phyloP scores from a whole-genome alignment of 1,140 invertebrate species.

The Bombus confusus region DNA sequence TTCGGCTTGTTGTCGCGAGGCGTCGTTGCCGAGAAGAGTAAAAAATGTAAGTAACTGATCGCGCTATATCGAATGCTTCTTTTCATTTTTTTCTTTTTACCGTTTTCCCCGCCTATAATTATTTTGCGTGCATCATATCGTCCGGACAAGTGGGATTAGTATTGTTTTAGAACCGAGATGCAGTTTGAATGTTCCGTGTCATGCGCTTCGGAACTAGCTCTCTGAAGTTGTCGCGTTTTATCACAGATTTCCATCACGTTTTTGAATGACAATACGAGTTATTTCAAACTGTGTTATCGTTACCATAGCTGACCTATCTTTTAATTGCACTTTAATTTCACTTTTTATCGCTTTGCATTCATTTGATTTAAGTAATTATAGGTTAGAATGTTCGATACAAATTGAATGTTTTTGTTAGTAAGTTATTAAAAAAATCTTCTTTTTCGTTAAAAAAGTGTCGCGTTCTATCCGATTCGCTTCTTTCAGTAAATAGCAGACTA shows the following conservation, averaged over 20 bases:
- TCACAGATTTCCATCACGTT: neutral
- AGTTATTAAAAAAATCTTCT: too few relatives aligned
- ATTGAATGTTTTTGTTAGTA: neutral
- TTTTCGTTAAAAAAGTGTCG: neutral
- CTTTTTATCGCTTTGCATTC: neutral
- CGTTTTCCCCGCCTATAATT: neutral
- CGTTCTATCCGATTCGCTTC: neutral
- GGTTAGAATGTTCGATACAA: neutral
- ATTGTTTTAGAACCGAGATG: neutral
- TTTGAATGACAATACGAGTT: neutral
- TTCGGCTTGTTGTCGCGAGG: constrained; percentile 60
- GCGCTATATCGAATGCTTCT: neutral
- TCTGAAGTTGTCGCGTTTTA: constrained; percentile 24
- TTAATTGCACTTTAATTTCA: neutral
- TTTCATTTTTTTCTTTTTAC: neutral
- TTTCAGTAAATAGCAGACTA: neutral
- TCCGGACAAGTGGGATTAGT: neutral
- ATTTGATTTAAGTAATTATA: neutral
- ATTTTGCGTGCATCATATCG: too few relatives aligned
- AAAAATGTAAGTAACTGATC: constrained; percentile 73
- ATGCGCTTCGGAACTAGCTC: constrained; percentile 18
- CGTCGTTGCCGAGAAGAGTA: constrained; percentile 72
- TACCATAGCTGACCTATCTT: neutral
- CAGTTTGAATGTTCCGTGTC: constrained; percentile 26
- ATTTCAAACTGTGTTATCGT: too few relatives aligned